phyloP scores from a whole-genome alignment of 2,797 vertebrate species.

The Propithecus deckenii region DNA sequence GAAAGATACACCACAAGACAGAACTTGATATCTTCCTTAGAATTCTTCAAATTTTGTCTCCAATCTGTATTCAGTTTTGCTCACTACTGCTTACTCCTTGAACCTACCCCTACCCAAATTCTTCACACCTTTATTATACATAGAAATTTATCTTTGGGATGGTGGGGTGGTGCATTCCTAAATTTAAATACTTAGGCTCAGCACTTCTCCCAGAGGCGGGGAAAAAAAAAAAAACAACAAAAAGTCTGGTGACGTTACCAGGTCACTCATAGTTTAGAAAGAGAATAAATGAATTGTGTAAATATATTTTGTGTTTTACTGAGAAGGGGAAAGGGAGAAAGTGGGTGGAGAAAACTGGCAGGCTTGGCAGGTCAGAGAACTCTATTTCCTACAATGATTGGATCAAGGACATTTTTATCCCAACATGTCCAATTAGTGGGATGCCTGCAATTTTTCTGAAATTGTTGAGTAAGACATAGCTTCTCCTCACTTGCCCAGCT shows the following conservation, averaged over 20 bases:
- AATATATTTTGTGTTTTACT: background rate
- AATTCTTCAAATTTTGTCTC: background rate
- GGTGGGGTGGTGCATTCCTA: background rate
- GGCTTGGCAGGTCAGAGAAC: background rate
- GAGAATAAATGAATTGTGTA: background rate
- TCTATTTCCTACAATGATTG: background rate
- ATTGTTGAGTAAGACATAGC: background rate
- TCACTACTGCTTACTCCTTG: background rate
- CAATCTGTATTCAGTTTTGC: background rate
- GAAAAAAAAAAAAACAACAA: too few species aligned
- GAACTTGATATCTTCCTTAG: background rate
- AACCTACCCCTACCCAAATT: background rate
- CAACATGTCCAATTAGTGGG: background rate
- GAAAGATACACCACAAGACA: background rate
- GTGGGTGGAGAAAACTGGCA: too few species aligned
- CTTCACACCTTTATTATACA: background rate
- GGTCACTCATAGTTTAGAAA: background rate
- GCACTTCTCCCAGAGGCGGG: background rate
- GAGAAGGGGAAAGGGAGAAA: background rate
- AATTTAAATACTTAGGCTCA: background rate
- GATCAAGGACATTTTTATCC: background rate
- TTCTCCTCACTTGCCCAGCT: background rate
- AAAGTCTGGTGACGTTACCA: background rate
- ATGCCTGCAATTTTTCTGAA: background rate
- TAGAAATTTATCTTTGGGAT: background rate